Percentiles rank a stretch among this genome's conserved stretches.
Conservation (phyloP, 1,140 invertebrate genomes). For the Aphelinus atriplicis region DNA sequence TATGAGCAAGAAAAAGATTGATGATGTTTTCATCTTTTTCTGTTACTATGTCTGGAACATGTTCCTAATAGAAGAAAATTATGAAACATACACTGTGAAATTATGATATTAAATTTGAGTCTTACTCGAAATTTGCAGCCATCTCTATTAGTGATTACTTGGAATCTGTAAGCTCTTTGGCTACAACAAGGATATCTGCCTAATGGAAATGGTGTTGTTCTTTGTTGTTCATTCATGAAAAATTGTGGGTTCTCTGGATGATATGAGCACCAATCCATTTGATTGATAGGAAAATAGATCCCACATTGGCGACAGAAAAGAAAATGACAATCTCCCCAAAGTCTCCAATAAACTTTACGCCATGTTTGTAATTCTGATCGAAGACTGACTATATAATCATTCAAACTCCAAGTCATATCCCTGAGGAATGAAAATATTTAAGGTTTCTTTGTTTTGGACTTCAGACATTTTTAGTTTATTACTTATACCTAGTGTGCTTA, state of each 20-base stretch:
- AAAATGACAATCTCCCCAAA: conserved; percentile 90
- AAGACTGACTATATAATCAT: conserved; percentile 80
- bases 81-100: background rate
- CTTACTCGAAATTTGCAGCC: conserved; percentile 60
- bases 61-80: conserved; percentile 64
- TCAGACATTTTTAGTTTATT: background rate
- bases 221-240: conserved; percentile 75
- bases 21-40: conserved; percentile 70
- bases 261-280: conserved; percentile 83
- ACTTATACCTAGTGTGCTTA: conserved; percentile 71
- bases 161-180: conserved; percentile 82
- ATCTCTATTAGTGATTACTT: conserved; percentile 68
- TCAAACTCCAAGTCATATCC: conserved; percentile 84
- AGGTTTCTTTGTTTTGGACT: conserved; percentile 3
- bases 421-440: conserved; percentile 58
- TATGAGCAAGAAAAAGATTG: conserved; percentile 68
- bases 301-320: conserved; percentile 80
- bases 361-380: conserved; percentile 83
- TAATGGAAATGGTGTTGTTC: conserved; percentile 70
- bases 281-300: conserved; percentile 78
- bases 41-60: conserved; percentile 68
- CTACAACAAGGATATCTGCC: conserved; percentile 88
- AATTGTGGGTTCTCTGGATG: conserved; percentile 82
- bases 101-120: conserved; percentile 1
- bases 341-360: conserved; percentile 90